phyloP scores from a whole-genome alignment of 2,797 vertebrate species.

The Danio choprae region DNA sequence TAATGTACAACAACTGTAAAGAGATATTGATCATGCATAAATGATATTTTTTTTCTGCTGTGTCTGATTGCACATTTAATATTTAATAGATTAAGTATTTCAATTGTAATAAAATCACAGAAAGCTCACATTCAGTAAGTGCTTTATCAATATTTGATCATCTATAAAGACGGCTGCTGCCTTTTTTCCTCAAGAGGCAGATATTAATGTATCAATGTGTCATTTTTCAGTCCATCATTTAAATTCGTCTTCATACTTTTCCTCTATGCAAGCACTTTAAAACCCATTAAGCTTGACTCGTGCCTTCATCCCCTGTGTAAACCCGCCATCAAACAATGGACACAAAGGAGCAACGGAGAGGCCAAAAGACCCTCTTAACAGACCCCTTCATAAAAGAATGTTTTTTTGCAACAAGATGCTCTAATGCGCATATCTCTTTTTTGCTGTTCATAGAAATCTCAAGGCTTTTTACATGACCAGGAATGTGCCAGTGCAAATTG shows the following conservation, averaged over 20 bases:
- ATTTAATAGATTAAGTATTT: neutral
- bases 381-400: constrained; percentile 14
- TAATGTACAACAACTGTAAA: neutral
- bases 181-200: neutral
- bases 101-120: neutral
- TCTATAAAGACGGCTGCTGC: neutral
- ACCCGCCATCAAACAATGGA: constrained; percentile 18
- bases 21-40: neutral
- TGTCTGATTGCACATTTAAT: neutral
- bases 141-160: neutral
- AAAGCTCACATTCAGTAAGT: neutral
- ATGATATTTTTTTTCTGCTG: no score
- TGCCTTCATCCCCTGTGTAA: constrained; percentile 24
- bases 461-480: constrained; percentile 9
- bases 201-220: neutral
- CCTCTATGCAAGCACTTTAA: constrained; percentile 34
- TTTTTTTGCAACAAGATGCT: constrained; percentile 15
- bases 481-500: constrained; percentile 13
- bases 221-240: constrained; percentile 15
- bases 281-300: constrained; percentile 39
- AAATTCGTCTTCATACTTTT: neutral
- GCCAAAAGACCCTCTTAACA: constrained; percentile 22
- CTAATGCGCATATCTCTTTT: neutral
- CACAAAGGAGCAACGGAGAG: constrained; percentile 12
- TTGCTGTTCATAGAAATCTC: neutral